These are phyloP conservation scores for Pedicia rivosa DNA, from an alignment of 2,888 invertebrate species.

Conservation along the genomic window DNA sequence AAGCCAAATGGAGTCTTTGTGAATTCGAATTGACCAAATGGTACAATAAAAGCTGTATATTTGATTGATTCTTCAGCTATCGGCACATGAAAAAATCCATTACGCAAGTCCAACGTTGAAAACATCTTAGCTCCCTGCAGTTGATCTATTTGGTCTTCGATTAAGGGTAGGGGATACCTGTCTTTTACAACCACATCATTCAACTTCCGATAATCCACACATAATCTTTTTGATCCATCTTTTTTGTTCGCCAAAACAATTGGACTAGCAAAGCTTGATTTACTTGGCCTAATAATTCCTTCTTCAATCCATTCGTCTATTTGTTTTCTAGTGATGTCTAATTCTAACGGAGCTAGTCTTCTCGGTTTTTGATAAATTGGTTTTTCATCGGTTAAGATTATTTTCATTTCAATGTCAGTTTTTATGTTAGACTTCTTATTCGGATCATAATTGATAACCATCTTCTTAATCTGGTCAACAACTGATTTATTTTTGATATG, in stretches of 20 bases:
- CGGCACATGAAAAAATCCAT: no score
- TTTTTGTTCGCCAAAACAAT: slow-evolving; percentile 16
- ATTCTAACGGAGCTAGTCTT: slow-evolving; percentile 14
- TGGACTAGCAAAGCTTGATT: slow-evolving; percentile 16
- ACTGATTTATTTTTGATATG: not conserved
- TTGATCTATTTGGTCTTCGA: no score
- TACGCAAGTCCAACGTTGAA: no score
- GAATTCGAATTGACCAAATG: no score
- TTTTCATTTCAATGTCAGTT: slow-evolving; percentile 12
- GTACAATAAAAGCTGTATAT: no score
- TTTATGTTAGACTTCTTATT: not conserved
- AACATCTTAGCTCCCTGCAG: no score
- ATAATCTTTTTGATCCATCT: slow-evolving; percentile 13
- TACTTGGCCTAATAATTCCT: slow-evolving; percentile 10
- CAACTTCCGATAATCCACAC: slow-evolving; percentile 16
- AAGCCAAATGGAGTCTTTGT: no score
- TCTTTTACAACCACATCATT: no score
- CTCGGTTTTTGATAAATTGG: slow-evolving; percentile 16
- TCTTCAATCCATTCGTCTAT: slow-evolving; percentile 11
- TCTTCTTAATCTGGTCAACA: not conserved
- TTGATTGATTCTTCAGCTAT: no score
- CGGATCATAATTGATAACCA: not conserved
- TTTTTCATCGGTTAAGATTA: slow-evolving; percentile 17
- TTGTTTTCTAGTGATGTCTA: slow-evolving; percentile 14
- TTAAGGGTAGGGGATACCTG: slow-evolving; percentile 17